Percentiles rank a stretch among this genome's conserved stretches.
These are phyloP conservation scores for Geococcyx californianus DNA, from an alignment of 2,113 vertebrate species.

Conservation along the genomic window DNA sequence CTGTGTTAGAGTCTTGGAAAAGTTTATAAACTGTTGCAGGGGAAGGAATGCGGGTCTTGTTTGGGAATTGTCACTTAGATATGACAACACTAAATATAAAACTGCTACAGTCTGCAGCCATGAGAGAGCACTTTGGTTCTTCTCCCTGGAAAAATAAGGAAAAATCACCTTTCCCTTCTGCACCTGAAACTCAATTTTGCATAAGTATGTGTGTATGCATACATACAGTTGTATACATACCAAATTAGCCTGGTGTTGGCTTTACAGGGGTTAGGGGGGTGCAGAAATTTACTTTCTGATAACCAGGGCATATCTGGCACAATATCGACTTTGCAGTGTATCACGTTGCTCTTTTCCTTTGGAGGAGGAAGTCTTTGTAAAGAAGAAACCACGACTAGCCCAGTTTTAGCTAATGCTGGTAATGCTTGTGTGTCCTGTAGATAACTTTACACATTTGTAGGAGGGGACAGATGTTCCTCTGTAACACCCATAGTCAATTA, in stretches of 20 bases:
- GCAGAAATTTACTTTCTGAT: neutral
- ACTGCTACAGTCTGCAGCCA: neutral
- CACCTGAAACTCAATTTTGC: neutral
- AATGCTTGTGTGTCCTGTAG: neutral
- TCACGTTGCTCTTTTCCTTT: neutral
- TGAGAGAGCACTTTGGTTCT: no score
- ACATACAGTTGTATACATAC: no score
- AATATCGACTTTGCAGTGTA: fast-evolving
- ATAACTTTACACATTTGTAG: fast-evolving
- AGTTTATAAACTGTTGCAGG: fast-evolving
- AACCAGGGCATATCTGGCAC: neutral
- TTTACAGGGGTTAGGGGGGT: no score
- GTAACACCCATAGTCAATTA: fast-evolving
- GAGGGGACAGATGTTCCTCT: neutral
- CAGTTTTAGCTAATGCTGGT: fast-evolving
- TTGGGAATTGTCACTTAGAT: neutral
- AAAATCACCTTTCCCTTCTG: neutral
- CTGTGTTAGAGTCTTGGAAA: no score
- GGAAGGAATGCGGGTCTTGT: no score
- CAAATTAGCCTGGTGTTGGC: no score
- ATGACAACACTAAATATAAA: no score
- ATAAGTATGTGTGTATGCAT: no score
- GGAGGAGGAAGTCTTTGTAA: neutral
- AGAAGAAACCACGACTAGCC: neutral
- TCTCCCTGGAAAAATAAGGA: neutral